Evolutionary conservation across 2,888 invertebrate species (phyloP), one percentile per base, ranked within the genome.

Genomic region (Pammene aurita): DNA sequence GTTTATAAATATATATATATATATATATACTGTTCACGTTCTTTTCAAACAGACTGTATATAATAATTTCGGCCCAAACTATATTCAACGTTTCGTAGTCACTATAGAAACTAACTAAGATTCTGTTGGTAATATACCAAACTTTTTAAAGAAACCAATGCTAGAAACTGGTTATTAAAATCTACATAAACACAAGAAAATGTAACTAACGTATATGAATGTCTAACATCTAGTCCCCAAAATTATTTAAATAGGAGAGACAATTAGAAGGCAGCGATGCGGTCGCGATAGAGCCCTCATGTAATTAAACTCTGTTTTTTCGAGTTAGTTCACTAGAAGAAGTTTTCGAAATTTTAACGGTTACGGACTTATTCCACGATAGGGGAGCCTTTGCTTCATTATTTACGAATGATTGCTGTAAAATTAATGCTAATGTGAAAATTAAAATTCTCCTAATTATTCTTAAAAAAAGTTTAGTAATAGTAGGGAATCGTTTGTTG

Each of bases 171-270:
- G 14, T 55, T 55, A 64, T 38, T 65, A 48, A 35, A 46, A 42
- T 66, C 1, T 26, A 54, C 54, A 66, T 66, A 60, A 52, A 52
- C 34, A 35, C 35, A 54, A 46, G 60, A 60, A 54, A 66, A 60
- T 6, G 48, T 67, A 55, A 61, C 56, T 67, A 55, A 61, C 56
- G 57, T 78, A 71, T 79, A 80, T 80, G 77, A 78, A 76, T 79
- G 78, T 77, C 74, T 76, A 77, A 74, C 80, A 72, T 78, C 73
- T 73, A 77, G 77, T 77, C 71, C 71, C 69, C 76, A 75, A 84
- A 87, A 84, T 84, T 86, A 86, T 86, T 86, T 82, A 85, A 85
- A 85, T 87, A 86, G 84, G 81, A 81, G 82, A 88, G 82, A 83
- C 84, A 84, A 87, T 88, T 87, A 85, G 76, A 74, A 80, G 82